Evolutionary conservation across 2,888 invertebrate species (phyloP).

Genomic region (Epirrita christyi): DNA sequence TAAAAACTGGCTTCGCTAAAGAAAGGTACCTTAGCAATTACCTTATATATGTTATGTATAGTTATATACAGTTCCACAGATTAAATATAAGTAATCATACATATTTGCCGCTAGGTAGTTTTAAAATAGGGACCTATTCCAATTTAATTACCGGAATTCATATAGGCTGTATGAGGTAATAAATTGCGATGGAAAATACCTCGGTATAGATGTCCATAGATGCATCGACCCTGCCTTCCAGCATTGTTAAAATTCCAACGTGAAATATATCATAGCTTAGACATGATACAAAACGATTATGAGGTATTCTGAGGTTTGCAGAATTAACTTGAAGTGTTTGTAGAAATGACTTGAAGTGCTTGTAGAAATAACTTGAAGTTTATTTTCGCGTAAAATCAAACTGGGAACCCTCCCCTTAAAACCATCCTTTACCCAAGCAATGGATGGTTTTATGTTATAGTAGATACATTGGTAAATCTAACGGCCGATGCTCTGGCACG

Average conservation of each 20-base stretch:
- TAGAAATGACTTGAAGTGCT: not conserved
- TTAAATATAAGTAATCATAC: too few species aligned
- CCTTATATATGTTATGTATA: too few species aligned
- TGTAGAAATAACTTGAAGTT: not conserved
- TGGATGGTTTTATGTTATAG: too few species aligned
- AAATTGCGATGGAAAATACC: constrained; percentile 17
- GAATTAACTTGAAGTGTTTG: not conserved
- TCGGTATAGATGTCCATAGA: constrained; percentile 16
- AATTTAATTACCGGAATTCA: constrained; percentile 15
- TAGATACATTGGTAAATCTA: too few species aligned
- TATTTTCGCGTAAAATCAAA: too few species aligned
- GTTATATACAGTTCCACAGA: too few species aligned
- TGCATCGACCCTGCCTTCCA: constrained; percentile 20
- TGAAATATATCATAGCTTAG: constrained; percentile 26
- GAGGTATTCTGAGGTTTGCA: not conserved
- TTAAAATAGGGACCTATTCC: not conserved
- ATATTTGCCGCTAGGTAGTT: not conserved
- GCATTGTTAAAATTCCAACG: constrained; percentile 28
- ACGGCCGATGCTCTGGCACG: too few species aligned
- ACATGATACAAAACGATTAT: constrained; percentile 6
- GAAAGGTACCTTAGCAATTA: too few species aligned
- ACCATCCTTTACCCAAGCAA: too few species aligned
- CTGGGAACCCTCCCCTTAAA: too few species aligned
- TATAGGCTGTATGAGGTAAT: constrained; percentile 9
- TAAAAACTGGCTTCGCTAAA: too few species aligned